Conservation (phyloP, 2,113 vertebrate species). For the Oryzias curvinotus region DNA sequence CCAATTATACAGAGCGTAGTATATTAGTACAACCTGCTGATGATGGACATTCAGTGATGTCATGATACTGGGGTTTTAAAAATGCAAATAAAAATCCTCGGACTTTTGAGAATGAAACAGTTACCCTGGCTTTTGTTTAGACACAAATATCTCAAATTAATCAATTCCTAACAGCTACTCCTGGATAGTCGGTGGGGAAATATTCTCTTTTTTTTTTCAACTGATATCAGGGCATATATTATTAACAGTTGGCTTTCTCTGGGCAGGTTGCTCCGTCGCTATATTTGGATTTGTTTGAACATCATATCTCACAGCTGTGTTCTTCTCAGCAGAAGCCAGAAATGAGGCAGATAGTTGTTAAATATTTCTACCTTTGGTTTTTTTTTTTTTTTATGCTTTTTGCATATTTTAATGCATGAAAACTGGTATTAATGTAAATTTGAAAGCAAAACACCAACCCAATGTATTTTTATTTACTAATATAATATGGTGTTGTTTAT, state of each 20-base stretch:
- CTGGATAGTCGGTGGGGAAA: no score
- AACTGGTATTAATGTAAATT: not conserved
- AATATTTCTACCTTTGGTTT: not conserved
- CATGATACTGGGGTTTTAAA: no score
- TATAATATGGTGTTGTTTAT: not conserved
- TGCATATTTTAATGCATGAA: no score
- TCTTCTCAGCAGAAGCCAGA: not conserved
- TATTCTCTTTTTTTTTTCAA: not conserved
- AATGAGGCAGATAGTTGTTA: not conserved
- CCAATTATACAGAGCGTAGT: no score
- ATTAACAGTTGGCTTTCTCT: not conserved
- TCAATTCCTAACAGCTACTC: no score
- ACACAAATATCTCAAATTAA: no score
- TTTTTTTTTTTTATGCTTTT: not conserved
- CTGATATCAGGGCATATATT: not conserved
- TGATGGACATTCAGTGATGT: no score
- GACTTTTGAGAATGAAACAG: no score
- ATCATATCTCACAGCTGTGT: slow-evolving; percentile 4
- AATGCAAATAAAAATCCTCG: no score
- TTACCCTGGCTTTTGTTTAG: no score
- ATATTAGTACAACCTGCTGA: no score
- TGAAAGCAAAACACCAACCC: not conserved
- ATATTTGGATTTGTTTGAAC: slow-evolving; percentile 4
- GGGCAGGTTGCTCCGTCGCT: not conserved
- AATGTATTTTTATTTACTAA: not conserved